Base-by-base conservation (phyloP, 2,888 invertebrate species). In the Drosophila prolongata region DNA sequence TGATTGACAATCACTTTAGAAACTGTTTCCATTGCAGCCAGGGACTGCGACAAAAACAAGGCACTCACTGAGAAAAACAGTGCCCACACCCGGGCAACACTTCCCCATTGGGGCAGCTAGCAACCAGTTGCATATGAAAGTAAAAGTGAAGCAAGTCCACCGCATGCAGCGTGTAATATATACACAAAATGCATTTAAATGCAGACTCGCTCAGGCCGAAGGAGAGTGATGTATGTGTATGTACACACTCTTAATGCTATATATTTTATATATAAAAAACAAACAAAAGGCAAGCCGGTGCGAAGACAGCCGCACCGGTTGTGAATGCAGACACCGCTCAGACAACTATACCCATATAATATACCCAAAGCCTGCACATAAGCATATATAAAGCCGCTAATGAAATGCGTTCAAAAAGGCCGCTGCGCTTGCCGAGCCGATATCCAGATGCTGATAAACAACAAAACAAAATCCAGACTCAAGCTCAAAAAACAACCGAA, bases 81-180 rank as follows among this genome's bases (percentile, higher is more conserved):
- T 30, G 55, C 69, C 50, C 78, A 68, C 72, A 16, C 37, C 24
- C 38, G 53, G 52, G 71, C 38, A 47, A n/a, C 62, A 59, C 82
- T 82, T 82, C 82, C 86, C 85, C 85, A 73, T 85, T 85, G 72
- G 35, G 13, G 49, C 62, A 53, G 70, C 40, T 77, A 46, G 59
- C 84, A 84, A 84, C 83, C 87, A 85, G 86, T 87, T 89, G 89
- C 86, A 87, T 66, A 87, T 87, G 89, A 87, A 87, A 87, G 86
- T 87, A 87, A 87, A 87, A 87, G 86, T 87, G 80, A 79, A 87
- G 76, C 88, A 87, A 87, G 81, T 78, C 73, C 79, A 62, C 78
- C 66, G 50, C 58, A 47, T 34, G 47, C 56, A 44, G 78, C 47
- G 14, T 16, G 73, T 70, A 80, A 49, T 53, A 55, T 55, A 59